Evolutionary conservation across 2,797 vertebrate species (phyloP), one percentile per base, ranked within the genome.

Genomic region (Channallabes apus): DNA sequence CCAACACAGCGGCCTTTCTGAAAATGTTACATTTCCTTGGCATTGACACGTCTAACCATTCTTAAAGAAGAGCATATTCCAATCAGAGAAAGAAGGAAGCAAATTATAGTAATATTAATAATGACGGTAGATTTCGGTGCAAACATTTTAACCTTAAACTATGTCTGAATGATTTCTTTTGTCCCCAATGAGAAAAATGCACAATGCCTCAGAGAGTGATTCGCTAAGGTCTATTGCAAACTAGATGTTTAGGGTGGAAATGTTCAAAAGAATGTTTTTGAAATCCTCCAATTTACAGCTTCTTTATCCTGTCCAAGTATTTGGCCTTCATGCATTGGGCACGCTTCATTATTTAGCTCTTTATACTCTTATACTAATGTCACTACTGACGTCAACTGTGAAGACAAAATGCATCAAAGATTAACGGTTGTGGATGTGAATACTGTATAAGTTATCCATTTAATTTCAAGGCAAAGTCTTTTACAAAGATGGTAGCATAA

Each of bases 281-380:
- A 83, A 75, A 35, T 56, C 9, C 61, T 35, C 6, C 15, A 27
- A 65, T n/a, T 35, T 79, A 12, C 54, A 58, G 35, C 5, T 78
- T 22, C 22, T 65, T 77, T 56, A 29, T 84, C 14, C 20, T 4
- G 22, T 35, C 11, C 20, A 20, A 75, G 7, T 22, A 32, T 81
- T 64, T 83, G 35, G 56, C 65, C 65, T 78, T 84, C 69, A 35
- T 5, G 15, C 41, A 15, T n/a, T 71, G 7, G 32, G 22, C 14
- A 22, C 4, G 54, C 84, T 80, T 82, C 7, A 68, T 67, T 46
- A 81, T 81, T 59, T 41, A 18, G 32, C 35, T 71, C 41, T 56
- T 22, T 65, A 58, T 12, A 41, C 54, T 68, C 61, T 24, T 64
- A 46, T 32, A 29, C 32, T 61, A 68, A 24, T 54, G 32, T 38